These are phyloP conservation scores for Enteromius radiatus DNA, from an alignment of 2,797 vertebrate genomes.

Conservation along the genomic window DNA sequence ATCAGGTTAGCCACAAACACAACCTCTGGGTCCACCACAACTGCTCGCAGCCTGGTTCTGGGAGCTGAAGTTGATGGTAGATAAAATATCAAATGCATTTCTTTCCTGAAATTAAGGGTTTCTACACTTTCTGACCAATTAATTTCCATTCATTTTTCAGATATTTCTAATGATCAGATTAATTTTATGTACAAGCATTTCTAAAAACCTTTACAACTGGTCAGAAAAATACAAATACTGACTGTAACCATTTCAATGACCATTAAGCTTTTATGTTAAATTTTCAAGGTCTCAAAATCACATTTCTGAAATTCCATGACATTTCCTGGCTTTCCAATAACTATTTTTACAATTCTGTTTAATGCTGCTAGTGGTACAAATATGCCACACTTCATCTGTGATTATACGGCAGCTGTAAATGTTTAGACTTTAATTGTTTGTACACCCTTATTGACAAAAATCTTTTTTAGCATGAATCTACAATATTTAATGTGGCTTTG, in stretches of 20 bases:
- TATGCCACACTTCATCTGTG: not conserved
- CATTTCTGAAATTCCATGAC: not conserved
- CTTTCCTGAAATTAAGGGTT: not conserved
- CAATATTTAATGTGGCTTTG: not conserved
- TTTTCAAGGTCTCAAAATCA: not conserved
- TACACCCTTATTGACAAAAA: not conserved
- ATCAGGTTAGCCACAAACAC: slow-evolving; percentile 93
- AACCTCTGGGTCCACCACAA: slow-evolving; percentile 92
- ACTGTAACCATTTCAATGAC: not conserved
- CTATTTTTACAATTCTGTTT: not conserved
- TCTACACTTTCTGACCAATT: not conserved
- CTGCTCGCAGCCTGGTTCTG: slow-evolving; percentile 79
- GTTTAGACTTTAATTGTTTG: not conserved
- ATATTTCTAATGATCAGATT: not conserved
- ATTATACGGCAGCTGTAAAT: not conserved
- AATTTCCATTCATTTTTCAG: not conserved
- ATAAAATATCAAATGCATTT: not conserved
- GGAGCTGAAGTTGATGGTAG: slow-evolving; percentile 51
- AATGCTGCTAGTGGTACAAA: not conserved
- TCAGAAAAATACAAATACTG: not conserved
- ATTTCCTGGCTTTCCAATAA: not conserved
- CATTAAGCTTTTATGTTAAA: not conserved
- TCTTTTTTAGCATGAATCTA: not conserved
- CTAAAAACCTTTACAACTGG: not conserved
- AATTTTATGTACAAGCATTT: not conserved